These are phyloP conservation scores for Capreolus pygargus DNA, from an alignment of 2,113 vertebrate species.

Conservation along the genomic window DNA sequence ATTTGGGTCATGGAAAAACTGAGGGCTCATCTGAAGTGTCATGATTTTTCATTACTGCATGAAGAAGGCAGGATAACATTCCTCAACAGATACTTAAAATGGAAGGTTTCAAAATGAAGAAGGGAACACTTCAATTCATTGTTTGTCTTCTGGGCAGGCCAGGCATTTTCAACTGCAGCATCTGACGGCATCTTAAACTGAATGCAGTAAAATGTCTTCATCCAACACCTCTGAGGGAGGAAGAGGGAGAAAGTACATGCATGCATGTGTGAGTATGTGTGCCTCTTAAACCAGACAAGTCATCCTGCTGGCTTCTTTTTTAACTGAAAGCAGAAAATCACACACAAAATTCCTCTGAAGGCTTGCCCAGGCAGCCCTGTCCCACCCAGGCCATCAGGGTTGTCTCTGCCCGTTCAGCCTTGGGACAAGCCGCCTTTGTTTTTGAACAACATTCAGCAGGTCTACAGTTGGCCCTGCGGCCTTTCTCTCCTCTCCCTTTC, in stretches of 20 bases:
- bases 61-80: not conserved
- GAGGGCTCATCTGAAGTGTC: not conserved
- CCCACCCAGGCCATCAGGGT: not conserved
- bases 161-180: not conserved
- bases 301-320: not conserved
- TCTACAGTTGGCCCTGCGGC: not conserved
- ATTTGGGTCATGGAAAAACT: not conserved
- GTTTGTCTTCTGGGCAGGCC: not conserved
- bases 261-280: fast-evolving
- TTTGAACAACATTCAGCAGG: not conserved
- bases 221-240: not conserved
- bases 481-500: not conserved
- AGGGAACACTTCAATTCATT: not conserved
- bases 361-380: not conserved
- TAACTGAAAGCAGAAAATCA: not conserved
- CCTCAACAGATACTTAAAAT: not conserved
- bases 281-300: not conserved
- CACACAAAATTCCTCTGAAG: not conserved
- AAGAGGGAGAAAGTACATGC: fast-evolving
- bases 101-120: not conserved
- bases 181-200: not conserved
- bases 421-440: constrained; percentile 8
- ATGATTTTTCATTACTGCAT: not conserved
- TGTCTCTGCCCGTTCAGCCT: not conserved
- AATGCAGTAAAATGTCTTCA: not conserved